Evolutionary conservation across 2,797 vertebrate species (phyloP), one percentile per base, ranked within the genome.

Genomic region (Rhynchotus rufescens): DNA sequence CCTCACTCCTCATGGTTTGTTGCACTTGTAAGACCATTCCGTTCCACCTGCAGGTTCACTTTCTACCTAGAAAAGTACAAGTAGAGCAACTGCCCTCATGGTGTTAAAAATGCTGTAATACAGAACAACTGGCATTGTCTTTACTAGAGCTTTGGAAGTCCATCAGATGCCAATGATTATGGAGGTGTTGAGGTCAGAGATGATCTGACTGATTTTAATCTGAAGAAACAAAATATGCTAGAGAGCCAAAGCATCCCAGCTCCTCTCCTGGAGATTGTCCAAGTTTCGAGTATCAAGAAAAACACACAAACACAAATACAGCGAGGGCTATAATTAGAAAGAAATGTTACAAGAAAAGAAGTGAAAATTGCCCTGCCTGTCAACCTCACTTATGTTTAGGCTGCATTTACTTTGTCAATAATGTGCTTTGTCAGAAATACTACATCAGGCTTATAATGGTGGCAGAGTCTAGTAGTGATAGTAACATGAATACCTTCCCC

Each of bases 351-450:
- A 30, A 78, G 78, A 47, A 74, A 88, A 84, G 62, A 60, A 84
- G 49, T 44, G 40, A 22, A 82, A 92, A 79, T 78, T 86, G 67
- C 82, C 68, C 82, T 92, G 92, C 74, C 80, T 91, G 91, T 90
- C 92, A 94, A 44, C 77, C 66, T 79, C 59, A 36, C 78, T 69
- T 90, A 49, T 92, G 45, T 73, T 92, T 64, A 42, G 78, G 68
- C 47, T 86, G 85, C 28, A 30, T 69, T 26, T 61, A 4, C 56
- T 74, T 57, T 36, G 61, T 36, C 30, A 47, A 22, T 47, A 40
- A 87, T 42, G 64, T 92, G 78, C 79, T 93, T 60, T 73, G 64
- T 91, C 90, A 90, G 88, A 94, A 92, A 80, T 57, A 57, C 76
- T 84, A 68, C 74, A 5, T 32, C 42, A 44, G 69, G 49, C 57